Percentiles rank a stretch among this genome's conserved stretches.
Evolutionary conservation across 2,113 vertebrate species (phyloP).

Genomic region (Muntiacus reevesi): DNA sequence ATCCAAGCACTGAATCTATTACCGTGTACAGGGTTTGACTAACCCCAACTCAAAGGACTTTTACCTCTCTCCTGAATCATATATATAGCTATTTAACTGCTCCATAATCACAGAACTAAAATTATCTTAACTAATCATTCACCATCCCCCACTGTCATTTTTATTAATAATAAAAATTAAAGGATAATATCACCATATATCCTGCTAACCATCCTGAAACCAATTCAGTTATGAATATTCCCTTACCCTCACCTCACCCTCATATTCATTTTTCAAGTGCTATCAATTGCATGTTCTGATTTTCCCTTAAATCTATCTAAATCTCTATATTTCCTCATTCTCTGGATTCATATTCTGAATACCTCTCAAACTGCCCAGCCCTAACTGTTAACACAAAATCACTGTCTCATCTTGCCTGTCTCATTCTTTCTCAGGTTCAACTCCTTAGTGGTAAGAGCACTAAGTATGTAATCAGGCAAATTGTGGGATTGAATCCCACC

Average conservation of each 20-base stretch:
- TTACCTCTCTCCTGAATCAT: neutral
- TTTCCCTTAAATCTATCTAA: neutral
- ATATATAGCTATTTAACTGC: neutral
- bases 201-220: neutral
- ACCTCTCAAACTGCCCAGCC: rapidly evolving
- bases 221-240: neutral
- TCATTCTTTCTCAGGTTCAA: neutral
- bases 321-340: neutral
- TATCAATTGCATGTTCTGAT: neutral
- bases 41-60: neutral
- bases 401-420: neutral
- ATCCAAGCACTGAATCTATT: neutral
- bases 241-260: neutral
- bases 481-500: neutral
- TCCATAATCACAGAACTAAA: neutral
- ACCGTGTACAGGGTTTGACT: neutral
- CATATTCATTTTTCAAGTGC: neutral
- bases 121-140: neutral
- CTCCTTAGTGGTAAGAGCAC: neutral
- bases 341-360: neutral
- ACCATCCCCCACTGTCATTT: neutral
- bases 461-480: neutral
- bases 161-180: neutral
- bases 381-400: neutral
- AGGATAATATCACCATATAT: neutral